Percentiles rank a stretch among this genome's conserved stretches.
Conservation (phyloP, 2,113 vertebrate genomes). For the Crotalus tigris region DNA sequence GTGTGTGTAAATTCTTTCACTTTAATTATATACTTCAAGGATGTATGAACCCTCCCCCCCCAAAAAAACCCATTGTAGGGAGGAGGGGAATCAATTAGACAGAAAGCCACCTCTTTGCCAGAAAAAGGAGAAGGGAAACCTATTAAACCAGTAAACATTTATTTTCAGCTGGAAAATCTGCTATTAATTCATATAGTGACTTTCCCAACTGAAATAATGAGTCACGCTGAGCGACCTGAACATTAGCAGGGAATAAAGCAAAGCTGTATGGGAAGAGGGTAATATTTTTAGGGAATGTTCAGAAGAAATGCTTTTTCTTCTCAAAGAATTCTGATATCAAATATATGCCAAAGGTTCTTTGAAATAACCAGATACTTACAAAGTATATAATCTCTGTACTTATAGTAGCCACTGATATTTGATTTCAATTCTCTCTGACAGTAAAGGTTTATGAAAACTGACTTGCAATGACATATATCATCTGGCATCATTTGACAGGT, state of each 20-base stretch:
- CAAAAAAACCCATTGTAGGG: constrained; percentile 46
- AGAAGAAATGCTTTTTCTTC: neutral
- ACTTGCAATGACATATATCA: neutral
- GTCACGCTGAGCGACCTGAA: constrained; percentile 72
- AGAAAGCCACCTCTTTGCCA: constrained; percentile 73
- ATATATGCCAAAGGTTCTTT: neutral
- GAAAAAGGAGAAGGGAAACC: constrained; percentile 46
- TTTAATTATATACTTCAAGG: constrained; percentile 80
- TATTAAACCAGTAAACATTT: constrained; percentile 74
- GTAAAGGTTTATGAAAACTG: no score
- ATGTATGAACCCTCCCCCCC: constrained; percentile 58
- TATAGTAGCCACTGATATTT: neutral
- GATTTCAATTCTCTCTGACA: neutral
- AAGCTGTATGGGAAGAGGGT: constrained; percentile 63
- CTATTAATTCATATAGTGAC: constrained; percentile 78
- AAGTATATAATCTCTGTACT: neutral
- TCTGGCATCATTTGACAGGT: neutral
- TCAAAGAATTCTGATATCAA: neutral
- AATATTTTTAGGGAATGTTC: neutral
- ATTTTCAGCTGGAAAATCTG: constrained; percentile 79
- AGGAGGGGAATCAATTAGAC: constrained; percentile 59
- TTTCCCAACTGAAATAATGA: constrained; percentile 78
- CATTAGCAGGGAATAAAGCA: constrained; percentile 73
- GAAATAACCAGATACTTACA: neutral
- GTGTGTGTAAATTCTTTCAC: constrained; percentile 73